Evolutionary conservation across 2,888 invertebrate genomes (phyloP).

Genomic region (Cantharis flavilabris): DNA sequence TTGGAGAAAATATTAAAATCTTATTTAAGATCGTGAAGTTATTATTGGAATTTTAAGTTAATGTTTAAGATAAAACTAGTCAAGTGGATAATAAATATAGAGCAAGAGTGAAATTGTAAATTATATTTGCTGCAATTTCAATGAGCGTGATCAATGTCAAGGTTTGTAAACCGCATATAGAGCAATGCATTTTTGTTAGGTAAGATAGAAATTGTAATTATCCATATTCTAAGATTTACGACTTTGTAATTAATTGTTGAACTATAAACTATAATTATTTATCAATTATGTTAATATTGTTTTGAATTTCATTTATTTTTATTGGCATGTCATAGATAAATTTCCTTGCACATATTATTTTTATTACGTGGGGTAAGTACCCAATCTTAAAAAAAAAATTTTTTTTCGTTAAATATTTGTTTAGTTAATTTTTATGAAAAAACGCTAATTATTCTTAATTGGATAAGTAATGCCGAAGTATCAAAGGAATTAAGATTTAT

Average conservation of each 20-base stretch:
- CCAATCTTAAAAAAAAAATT: no score
- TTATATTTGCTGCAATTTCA: conserved; percentile 10
- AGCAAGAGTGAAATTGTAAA: conserved; percentile 22
- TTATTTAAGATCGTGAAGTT: conserved; percentile 10
- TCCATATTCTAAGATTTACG: not conserved
- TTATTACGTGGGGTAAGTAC: no score
- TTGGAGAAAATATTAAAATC: conserved; percentile 4
- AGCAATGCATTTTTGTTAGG: conserved; percentile 8
- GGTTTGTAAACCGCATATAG: conserved; percentile 7
- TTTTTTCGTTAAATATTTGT: no score
- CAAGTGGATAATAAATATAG: conserved; percentile 22
- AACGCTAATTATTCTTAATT: no score
- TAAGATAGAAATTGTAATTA: not conserved
- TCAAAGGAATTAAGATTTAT: not conserved
- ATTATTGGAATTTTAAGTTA: conserved; percentile 13
- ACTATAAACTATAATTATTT: not conserved
- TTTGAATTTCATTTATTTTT: not conserved
- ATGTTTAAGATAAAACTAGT: not conserved
- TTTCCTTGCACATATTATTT: not conserved
- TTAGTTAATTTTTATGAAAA: not conserved
- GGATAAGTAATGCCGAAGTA: no score
- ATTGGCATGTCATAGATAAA: not conserved
- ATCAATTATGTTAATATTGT: not conserved
- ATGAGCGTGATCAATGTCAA: conserved; percentile 18
- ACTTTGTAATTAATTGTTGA: not conserved